These are phyloP conservation scores for Euplexia lucipara DNA, from an alignment of 2,888 invertebrate genomes.

Conservation along the genomic window DNA sequence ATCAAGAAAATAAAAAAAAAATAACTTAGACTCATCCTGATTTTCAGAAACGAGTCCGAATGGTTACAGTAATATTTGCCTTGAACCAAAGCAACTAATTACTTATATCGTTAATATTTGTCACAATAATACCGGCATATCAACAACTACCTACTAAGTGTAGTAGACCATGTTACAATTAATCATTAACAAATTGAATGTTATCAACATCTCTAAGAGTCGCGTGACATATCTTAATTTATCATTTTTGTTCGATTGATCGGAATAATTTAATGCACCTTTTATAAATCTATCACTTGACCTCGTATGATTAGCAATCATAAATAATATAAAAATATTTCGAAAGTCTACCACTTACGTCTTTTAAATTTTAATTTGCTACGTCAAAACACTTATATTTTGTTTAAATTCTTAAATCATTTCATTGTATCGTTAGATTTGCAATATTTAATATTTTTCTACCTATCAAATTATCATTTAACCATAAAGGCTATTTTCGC, in stretches of 20 bases:
- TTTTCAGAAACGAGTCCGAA: slow-evolving; percentile 19
- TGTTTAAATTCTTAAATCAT: slow-evolving; percentile 19
- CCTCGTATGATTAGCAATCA: slow-evolving; percentile 62
- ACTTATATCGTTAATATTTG: slow-evolving; percentile 63
- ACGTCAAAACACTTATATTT: slow-evolving; percentile 32
- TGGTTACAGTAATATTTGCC: slow-evolving; percentile 34
- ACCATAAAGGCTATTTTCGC: slow-evolving; percentile 52
- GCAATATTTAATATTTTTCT: slow-evolving; percentile 51
- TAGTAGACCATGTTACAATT: slow-evolving; percentile 70
- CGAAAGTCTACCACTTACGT: slow-evolving; percentile 52
- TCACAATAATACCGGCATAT: slow-evolving; percentile 66
- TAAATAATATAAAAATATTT: slow-evolving; percentile 45
- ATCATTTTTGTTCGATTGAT: slow-evolving; percentile 76
- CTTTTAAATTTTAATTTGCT: slow-evolving; percentile 41
- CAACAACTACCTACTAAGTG: slow-evolving; percentile 60
- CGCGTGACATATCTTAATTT: slow-evolving; percentile 73
- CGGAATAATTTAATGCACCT: slow-evolving; percentile 73
- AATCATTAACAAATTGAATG: slow-evolving; percentile 73
- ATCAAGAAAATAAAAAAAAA: too few species aligned
- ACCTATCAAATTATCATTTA: slow-evolving; percentile 57
- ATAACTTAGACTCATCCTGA: too few species aligned
- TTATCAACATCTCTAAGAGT: slow-evolving; percentile 71
- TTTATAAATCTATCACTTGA: slow-evolving; percentile 63
- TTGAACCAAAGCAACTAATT: slow-evolving; percentile 54
- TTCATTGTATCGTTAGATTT: slow-evolving; percentile 22